These are phyloP conservation scores for Romanogobio albipinnatus DNA, from an alignment of 2,113 vertebrate genomes.

Conservation along the genomic window DNA sequence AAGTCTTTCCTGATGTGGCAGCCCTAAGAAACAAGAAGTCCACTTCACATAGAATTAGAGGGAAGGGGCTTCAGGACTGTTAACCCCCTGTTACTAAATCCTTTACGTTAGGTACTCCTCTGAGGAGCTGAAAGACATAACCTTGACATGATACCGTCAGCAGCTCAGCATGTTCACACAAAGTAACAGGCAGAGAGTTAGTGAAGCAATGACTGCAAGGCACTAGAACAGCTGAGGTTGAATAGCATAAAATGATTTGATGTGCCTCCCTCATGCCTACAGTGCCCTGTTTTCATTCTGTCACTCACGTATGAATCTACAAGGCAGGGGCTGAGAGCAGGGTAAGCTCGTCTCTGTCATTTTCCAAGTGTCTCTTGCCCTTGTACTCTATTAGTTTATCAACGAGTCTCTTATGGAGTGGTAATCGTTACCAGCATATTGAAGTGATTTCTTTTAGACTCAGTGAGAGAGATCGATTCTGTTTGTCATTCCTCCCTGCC, in stretches of 20 bases:
- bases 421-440: constrained; percentile 54
- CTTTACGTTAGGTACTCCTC: constrained; percentile 3
- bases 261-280: constrained; percentile 38
- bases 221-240: constrained; percentile 29
- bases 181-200: constrained; percentile 1
- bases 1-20: constrained; percentile 32
- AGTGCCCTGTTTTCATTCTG: constrained; percentile 58
- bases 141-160: constrained; percentile 28
- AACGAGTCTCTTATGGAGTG: constrained; percentile 50
- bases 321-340: constrained; percentile 44
- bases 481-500: constrained; percentile 47
- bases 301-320: constrained; percentile 48
- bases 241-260: constrained; percentile 32
- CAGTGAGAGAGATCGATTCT: constrained; percentile 54
- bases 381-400: constrained; percentile 51
- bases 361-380: constrained; percentile 47
- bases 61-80: constrained; percentile 34
- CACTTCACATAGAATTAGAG: constrained; percentile 37
- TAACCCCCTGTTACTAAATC: constrained; percentile 6
- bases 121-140: constrained; percentile 8
- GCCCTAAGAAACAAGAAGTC: constrained; percentile 24
- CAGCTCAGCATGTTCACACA: constrained; percentile 34
- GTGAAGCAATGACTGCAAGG: constrained; percentile 27
- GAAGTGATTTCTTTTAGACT: constrained; percentile 53
- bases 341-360: constrained; percentile 35